Base-by-base conservation (phyloP, 2,888 invertebrate species). In the Rhamnusium bicolor region DNA sequence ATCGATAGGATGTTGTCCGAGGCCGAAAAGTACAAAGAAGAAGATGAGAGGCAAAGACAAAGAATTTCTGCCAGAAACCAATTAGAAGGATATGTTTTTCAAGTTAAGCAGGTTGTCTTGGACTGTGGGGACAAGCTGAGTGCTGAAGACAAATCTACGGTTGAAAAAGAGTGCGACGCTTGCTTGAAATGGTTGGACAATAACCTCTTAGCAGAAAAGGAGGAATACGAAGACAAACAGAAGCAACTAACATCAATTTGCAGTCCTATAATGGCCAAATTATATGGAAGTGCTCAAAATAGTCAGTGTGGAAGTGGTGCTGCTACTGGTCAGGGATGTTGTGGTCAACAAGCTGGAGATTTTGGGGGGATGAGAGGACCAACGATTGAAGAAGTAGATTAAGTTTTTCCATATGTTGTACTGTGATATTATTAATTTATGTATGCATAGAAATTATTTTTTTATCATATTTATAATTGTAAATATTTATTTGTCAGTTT, bases 1-100 rank as follows among this genome's bases (percentile, higher is more conserved):
- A 96, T 96, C 78, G 95, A 96, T 76, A 90, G 93, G 73, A 95
- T 95, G 95, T 87, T 95, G 32, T 87, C 90, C 2, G 94, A 95
- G 76, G 94, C 95, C 0, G 94, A 95, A 83, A 89, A 88, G 63
- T 95, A 93, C 87, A 91, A 91, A 54, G 93, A 92, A 53, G 94
- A 94, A 83, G 94, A 94, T 81, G 93, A 93, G 73, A 91, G 91
- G 82, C 93, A 94, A 81, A 89, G 91, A 18, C 91, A 93, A 81
- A 90, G 91, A 61, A 91, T 95, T 12, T 85, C 91, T 0, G 91
- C 94, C 8, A 91, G 94, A 71, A 95, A 95, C 87, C 91, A 92
- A 81, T 89, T 95, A 51, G 95, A 94, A 85, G 87, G 90, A 5
- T 94, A 94, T 85, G 89, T 92, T 21, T 94, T 93, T 86, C 90